Base-by-base conservation (phyloP, 2,797 vertebrate genomes). In the Leuciscus waleckii region DNA sequence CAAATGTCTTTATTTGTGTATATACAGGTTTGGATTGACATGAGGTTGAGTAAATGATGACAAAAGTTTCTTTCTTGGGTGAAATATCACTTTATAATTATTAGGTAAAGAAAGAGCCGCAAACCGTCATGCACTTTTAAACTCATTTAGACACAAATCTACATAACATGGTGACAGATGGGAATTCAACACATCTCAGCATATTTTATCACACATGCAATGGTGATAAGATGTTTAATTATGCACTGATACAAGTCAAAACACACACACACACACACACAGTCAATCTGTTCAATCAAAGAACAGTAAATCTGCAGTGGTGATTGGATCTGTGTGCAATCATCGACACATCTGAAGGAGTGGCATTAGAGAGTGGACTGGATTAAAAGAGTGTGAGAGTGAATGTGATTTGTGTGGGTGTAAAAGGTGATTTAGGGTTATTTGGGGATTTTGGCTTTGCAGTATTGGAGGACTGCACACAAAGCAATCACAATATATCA, bases 331-430 rank as follows among this genome's bases (percentile, higher is more conserved):
- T 71, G 51, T 51, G 26, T 83, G 35, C 51, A 80, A 68, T 85
- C 65, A 74, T 82, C 71, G 71, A 46, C 79, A 79, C 68, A 75
- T 23, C 73, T 81, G 70, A 21, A 86, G 51, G 32, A 79, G 32
- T 7, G 58, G 77, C 70, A 41, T 77, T 65, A 84, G 37, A 35
- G 10, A 81, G 7, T 89, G 87, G 88, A 88, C 82, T 89, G 90
- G 91, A 93, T 92, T 92, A 92, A 23, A 61, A 74, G 7, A 37
- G 29, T 35, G 37, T 82, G 84, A 75, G 29, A 41, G 37, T 80
- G 85, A 75, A 73, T 77, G 84, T 87, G 81, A 68, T 85, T 51
- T 80, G 75, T 58, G n/a, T 86, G 58, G 86, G 21, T 82, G 70
- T 84, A 77, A 78, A 82, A 81, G 81, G 65, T 80, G 71, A 82